Conservation (phyloP, 2,113 vertebrate genomes). For the Caloenas nicobarica region DNA sequence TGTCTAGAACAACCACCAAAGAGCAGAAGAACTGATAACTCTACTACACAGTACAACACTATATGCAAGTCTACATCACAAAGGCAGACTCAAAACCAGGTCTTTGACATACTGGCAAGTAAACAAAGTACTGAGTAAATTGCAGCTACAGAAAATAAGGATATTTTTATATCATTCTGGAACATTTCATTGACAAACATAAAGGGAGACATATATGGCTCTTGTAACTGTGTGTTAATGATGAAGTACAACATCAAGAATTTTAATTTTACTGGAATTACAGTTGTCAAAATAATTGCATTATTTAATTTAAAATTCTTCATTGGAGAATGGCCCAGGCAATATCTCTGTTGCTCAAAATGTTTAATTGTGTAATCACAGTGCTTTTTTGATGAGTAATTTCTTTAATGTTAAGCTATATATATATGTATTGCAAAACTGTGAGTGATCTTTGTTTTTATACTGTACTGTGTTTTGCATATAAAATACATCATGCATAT, state of each 20-base stretch:
- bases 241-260: slow-evolving; percentile 56
- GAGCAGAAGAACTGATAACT: neutral
- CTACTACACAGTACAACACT: neutral
- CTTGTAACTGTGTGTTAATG: slow-evolving; percentile 40
- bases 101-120: neutral
- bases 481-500: slow-evolving; percentile 43
- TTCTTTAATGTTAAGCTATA: slow-evolving; percentile 68
- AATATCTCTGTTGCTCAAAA: slow-evolving; percentile 65
- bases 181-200: slow-evolving; percentile 49
- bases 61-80: neutral
- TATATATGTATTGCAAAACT: slow-evolving; percentile 62
- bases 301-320: slow-evolving; percentile 70
- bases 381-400: slow-evolving; percentile 59
- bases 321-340: slow-evolving; percentile 53
- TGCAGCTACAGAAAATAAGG: neutral
- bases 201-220: slow-evolving; percentile 20
- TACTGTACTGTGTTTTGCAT: slow-evolving; percentile 39
- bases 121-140: neutral
- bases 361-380: slow-evolving; percentile 62
- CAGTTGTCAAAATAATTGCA: slow-evolving; percentile 68
- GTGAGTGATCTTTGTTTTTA: slow-evolving; percentile 51
- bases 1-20: neutral
- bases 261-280: slow-evolving; percentile 68
- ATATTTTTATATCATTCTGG: slow-evolving; percentile 7
- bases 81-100: neutral